Base-by-base conservation (phyloP, 2,797 vertebrate species). In the Ctenosaura bakeri region DNA sequence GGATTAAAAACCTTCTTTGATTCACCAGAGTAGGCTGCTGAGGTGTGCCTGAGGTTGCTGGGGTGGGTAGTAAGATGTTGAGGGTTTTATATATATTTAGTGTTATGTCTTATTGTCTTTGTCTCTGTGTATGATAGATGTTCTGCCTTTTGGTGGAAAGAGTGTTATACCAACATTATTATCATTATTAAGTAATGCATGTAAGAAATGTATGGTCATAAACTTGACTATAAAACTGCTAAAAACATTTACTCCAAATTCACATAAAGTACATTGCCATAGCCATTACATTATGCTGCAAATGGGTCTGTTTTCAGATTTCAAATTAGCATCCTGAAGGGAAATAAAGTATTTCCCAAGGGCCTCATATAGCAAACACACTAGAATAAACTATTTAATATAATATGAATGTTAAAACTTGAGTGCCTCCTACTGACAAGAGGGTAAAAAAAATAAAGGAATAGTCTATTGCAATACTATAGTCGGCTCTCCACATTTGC, bases 371-470 rank as follows among this genome's bases (percentile, higher is more conserved):
- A 56, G 42, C n/a, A 76, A 56, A 32, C 13, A 26, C 10, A 64
- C 22, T 29, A 79, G 22, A 87, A n/a, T 54, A 16, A 88, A 64
- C 1, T 38, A 24, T 32, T 38, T 38, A 46, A 13, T 54, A 4
- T 26, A 84, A 54, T 81, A 20, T 81, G 56, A 42, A 64, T 86
- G 78, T 83, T 83, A 87, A 69, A 90, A 56, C 59, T 35, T 66
- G 38, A 81, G 35, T 59, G 78, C 46, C 82, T 69, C 83, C 89
- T 83, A 86, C 56, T 86, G 86, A 69, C 52, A 78, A 42, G 1
- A 20, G 42, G 4, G 42, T 46, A 3, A 38, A 87, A 87, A n/a
- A 64, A 29, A 46, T 22, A 50, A 3, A 86, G 1, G 38, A 66
- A 3, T 9, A 69, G 35, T 59, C 13, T 74, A 66, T 35, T n/a